These are phyloP conservation scores for Sylvia borin DNA, from an alignment of 2,797 vertebrate species.

Conservation along the genomic window DNA sequence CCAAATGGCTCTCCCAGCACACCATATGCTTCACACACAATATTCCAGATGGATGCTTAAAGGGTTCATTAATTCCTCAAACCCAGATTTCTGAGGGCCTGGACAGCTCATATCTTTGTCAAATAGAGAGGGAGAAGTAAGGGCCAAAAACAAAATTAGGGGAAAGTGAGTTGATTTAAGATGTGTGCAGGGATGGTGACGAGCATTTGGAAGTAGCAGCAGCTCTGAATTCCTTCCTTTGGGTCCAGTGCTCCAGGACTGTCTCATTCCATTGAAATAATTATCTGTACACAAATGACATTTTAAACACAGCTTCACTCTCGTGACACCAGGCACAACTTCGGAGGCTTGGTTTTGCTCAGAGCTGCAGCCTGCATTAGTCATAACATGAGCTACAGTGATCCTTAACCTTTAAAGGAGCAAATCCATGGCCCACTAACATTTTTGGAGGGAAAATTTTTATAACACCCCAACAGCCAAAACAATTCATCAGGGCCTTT, in stretches of 20 bases:
- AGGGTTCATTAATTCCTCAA: constrained; percentile 14
- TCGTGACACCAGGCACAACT: not conserved
- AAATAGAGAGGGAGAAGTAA: not conserved
- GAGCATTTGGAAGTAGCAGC: not conserved
- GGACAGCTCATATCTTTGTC: not conserved
- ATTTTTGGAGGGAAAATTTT: not conserved
- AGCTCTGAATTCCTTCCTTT: not conserved
- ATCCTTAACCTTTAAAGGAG: not conserved
- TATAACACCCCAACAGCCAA: not conserved
- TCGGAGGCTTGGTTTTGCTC: not conserved
- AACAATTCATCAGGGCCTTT: not conserved
- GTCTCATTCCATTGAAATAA: not conserved
- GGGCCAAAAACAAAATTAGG: not conserved
- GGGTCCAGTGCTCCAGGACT: not conserved
- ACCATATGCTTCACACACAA: not conserved
- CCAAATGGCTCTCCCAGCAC: not conserved
- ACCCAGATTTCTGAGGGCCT: not conserved
- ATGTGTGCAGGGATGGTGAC: not conserved
- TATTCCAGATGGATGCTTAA: not conserved
- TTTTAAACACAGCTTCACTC: not conserved
- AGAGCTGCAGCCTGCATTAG: not conserved
- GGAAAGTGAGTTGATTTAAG: not conserved
- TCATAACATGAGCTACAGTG: not conserved
- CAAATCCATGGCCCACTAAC: not conserved
- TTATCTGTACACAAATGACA: not conserved